Evolutionary conservation across 2,797 vertebrate species (phyloP), one percentile per base, ranked within the genome.

Genomic region (Mallotus villosus): DNA sequence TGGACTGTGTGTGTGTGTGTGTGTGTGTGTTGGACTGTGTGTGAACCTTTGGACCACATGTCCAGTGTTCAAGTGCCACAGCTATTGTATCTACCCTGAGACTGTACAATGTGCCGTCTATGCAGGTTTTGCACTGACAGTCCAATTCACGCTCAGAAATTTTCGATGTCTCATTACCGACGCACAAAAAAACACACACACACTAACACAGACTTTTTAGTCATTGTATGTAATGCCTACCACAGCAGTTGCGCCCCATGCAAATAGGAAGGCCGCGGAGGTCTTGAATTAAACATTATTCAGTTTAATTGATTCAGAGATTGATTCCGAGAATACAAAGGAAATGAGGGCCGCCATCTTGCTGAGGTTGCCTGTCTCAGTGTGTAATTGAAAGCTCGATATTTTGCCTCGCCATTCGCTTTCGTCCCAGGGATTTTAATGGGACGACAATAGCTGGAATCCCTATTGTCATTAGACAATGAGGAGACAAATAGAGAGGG

Each of bases 241-340:
- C 68, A 25, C 74, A 80, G 80, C 74, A 76, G 71, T 83, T 72
- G 34, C 51, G 76, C 62, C 62, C 76, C 46, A 59, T 12, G 21
- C 71, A 79, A 86, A 85, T 81, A 82, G n/a, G 29, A 46, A 63
- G 70, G 70, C 58, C 77, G 71, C 72, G 74, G 75, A 55, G 80
- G 71, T 83, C 77, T 73, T 89, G 85, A 89, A 90, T 90, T 87
- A 84, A 85, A 87, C 86, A 90, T 88, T 84, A 88, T 84, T 85
- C 84, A 84, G 85, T 91, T 87, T 88, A 85, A 86, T 75, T 77
- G 83, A 87, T 82, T 80, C 69, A 2, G 72, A 72, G 73, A 81
- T 76, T 84, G 79, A 87, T 85, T 86, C 81, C 81, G 74, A 68
- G 74, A 79, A 80, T 82, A 87, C 78, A 85, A 87, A 85, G 84